Evolutionary conservation across 1,140 invertebrate genomes (phyloP), one percentile per base, ranked within the genome.

Genomic region (Acromyrmex echinatior): DNA sequence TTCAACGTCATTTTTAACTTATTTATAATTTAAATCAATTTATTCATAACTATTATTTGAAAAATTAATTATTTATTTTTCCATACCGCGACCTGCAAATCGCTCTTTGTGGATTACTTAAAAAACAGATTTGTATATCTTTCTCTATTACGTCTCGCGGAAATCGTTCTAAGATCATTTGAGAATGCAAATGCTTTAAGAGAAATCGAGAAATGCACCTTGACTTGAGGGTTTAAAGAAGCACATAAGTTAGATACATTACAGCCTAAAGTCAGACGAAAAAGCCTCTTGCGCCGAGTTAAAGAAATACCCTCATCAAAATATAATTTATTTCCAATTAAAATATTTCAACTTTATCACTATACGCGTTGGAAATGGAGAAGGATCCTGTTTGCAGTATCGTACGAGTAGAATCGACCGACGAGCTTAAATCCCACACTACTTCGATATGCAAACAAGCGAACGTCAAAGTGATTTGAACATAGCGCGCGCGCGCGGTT

Each of bases 361-460:
- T 21, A 21, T 21, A 3, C n/a, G 28, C 51, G 31, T 6, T 10
- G n/a, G n/a, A 76, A 53, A 76, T 4, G 73, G 18, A 21, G 51
- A 6, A 58, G 10, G 6, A 21, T 58, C 28, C 51, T 7, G 28
- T 58, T 56, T 5, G 28, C 49, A 25, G 9, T 5, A 7, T n/a
- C n/a, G n/a, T n/a, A n/a, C n/a, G n/a, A n/a, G n/a, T 2, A 7
- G n/a, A 2, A 21, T 7, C 31, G 31, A 6, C 31, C 12, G 31
- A 18, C 31, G 9, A 45, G 51, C 31, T 35, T 39, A 58, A 60
- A 39, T 77, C 45, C 53, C 31, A 21, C n/a, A 21, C 31, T 16
- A 9, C n/a, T 58, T 28, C 65, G 14, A 81, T n/a, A 56, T 25
- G 78, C 45, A 56, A 80, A 80, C 35, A 56, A 39, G 31, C 63